Evolutionary conservation across 2,113 vertebrate genomes (phyloP).

Genomic region (Oreochromis aureus): DNA sequence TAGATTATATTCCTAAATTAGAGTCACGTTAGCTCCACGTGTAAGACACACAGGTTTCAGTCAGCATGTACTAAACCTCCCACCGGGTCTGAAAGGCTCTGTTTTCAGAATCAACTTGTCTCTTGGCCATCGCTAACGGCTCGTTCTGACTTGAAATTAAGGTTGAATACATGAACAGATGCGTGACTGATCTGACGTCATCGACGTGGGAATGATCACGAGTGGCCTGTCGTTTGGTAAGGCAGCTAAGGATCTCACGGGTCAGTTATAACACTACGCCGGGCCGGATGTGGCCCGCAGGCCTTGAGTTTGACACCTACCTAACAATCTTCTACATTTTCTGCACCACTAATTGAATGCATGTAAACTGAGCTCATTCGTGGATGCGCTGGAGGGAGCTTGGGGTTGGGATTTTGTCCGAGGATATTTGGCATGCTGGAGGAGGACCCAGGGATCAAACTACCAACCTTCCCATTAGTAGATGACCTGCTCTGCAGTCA

Average conservation of each 20-base stretch:
- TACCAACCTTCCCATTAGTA: not conserved
- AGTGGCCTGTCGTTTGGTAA: not conserved
- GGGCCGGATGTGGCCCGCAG: not conserved
- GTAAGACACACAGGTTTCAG: not conserved
- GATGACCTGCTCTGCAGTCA: not conserved
- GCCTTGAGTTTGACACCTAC: not conserved
- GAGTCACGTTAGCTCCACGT: not conserved
- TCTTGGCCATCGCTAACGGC: not conserved
- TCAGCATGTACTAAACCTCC: not conserved
- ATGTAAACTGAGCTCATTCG: not conserved
- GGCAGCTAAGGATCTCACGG: not conserved
- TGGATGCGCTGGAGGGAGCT: too few relatives aligned
- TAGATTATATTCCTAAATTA: not conserved
- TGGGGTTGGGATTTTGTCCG: not conserved
- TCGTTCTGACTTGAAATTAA: not conserved
- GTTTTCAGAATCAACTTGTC: not conserved
- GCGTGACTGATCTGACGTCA: accelerated
- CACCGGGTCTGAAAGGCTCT: accelerated
- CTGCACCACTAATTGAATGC: not conserved
- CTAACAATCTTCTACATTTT: not conserved
- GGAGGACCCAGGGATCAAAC: not conserved
- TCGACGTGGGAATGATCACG: accelerated
- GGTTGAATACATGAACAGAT: not conserved
- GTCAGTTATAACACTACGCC: not conserved
- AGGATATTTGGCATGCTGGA: too few relatives aligned